phyloP scores from a whole-genome alignment of 2,888 invertebrate species.

The Acanthosepion pharaonis region DNA sequence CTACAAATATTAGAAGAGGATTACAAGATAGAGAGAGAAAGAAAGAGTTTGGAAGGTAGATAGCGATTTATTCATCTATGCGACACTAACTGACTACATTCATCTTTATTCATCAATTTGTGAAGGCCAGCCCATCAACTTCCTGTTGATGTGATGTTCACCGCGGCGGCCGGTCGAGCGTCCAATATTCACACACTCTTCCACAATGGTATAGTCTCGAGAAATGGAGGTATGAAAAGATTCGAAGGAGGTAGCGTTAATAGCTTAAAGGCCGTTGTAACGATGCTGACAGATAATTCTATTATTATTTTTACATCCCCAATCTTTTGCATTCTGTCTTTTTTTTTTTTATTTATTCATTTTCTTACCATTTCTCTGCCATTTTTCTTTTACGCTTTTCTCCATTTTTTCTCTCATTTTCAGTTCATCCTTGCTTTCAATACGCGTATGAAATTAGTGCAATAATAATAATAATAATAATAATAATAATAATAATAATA shows the following conservation, averaged over 20 bases:
- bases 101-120: slow-evolving; percentile 15
- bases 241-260: not conserved
- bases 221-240: slow-evolving; percentile 7
- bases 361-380: not conserved
- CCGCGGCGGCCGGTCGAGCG: not conserved
- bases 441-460: slow-evolving; percentile 33
- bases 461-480: not conserved
- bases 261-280: not conserved
- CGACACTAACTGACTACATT: slow-evolving; percentile 17
- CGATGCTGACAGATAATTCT: not conserved
- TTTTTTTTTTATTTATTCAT: not conserved
- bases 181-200: not conserved
- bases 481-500: not conserved
- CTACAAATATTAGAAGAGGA: no score
- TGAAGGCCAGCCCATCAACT: slow-evolving; percentile 22
- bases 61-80: slow-evolving; percentile 22
- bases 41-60: not conserved
- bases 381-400: not conserved
- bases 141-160: slow-evolving; percentile 33
- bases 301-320: not conserved
- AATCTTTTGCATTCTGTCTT: not conserved
- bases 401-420: not conserved
- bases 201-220: not conserved
- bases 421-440: not conserved
- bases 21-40: not conserved